A percentile compares a stretch with the other conserved stretches of the same genome.
phyloP scores from a whole-genome alignment of 2,797 vertebrate species.

The Tiaroga cobitis region DNA sequence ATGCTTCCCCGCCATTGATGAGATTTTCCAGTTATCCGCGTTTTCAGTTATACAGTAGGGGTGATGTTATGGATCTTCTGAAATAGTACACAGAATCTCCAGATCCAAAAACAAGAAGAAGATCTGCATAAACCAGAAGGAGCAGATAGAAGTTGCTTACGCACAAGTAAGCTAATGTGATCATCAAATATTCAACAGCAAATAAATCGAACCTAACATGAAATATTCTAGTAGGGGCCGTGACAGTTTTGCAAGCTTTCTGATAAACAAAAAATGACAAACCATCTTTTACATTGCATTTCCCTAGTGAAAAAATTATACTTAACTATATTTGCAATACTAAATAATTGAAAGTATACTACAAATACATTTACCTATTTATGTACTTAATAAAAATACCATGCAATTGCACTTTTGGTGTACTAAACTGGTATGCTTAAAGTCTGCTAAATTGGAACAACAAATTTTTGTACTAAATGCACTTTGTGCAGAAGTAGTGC shows the following conservation, averaged over 20 bases:
- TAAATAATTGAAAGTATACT: too few species aligned
- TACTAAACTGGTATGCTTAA: too few species aligned
- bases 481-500: too few species aligned
- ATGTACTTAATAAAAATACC: too few species aligned
- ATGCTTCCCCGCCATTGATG: neutral
- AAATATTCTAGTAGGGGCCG: neutral
- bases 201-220: neutral
- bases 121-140: neutral
- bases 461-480: too few species aligned
- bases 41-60: neutral
- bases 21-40: neutral
- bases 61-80: neutral
- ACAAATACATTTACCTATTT: too few species aligned
- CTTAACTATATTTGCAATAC: too few species aligned
- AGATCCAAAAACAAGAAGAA: neutral
- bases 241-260: neutral
- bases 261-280: neutral
- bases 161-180: neutral
- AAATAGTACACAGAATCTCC: neutral
- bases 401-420: too few species aligned
- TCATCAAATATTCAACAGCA: neutral
- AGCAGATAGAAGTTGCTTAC: too few species aligned
- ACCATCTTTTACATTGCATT: neutral
- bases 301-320: too few species aligned
- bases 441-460: too few species aligned